Evolutionary conservation across 2,113 vertebrate genomes (phyloP).

Genomic region (Ceyx margarethae): DNA sequence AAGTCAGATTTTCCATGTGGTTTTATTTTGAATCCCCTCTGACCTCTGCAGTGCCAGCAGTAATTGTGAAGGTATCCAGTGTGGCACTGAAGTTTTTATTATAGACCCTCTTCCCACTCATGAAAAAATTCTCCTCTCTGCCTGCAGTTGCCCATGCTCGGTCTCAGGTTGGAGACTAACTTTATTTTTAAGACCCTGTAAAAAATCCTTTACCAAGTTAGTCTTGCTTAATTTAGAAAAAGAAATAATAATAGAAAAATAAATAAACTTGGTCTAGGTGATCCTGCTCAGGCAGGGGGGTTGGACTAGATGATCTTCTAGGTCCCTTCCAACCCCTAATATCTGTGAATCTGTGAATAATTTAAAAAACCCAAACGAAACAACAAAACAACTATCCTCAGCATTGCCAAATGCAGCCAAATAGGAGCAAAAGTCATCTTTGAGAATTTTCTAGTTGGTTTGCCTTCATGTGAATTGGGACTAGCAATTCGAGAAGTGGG

Average conservation of each 20-base stretch:
- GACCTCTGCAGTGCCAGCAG: background rate
- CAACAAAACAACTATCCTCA: background rate
- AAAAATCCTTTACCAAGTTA: background rate
- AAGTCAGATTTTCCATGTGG: background rate
- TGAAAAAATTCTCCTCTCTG: background rate
- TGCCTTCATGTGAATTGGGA: background rate
- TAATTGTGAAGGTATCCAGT: background rate
- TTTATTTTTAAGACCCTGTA: constrained; percentile 1
- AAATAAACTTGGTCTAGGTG: too few relatives aligned
- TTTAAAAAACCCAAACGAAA: background rate
- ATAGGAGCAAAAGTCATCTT: background rate
- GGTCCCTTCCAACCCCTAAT: too few relatives aligned
- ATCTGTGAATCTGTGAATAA: too few relatives aligned
- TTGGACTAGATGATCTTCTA: too few relatives aligned
- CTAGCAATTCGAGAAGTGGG: background rate
- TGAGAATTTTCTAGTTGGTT: background rate
- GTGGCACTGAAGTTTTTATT: background rate
- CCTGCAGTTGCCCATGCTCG: background rate
- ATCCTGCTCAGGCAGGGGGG: too few relatives aligned
- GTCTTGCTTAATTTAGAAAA: background rate
- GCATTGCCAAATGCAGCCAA: background rate
- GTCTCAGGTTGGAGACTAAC: background rate
- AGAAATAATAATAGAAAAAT: too few relatives aligned
- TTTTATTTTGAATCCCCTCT: background rate
- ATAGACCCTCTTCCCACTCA: background rate